Base-by-base conservation (phyloP, 92 coral and sea anemone genomes). In the Phenganax subtilis region DNA sequence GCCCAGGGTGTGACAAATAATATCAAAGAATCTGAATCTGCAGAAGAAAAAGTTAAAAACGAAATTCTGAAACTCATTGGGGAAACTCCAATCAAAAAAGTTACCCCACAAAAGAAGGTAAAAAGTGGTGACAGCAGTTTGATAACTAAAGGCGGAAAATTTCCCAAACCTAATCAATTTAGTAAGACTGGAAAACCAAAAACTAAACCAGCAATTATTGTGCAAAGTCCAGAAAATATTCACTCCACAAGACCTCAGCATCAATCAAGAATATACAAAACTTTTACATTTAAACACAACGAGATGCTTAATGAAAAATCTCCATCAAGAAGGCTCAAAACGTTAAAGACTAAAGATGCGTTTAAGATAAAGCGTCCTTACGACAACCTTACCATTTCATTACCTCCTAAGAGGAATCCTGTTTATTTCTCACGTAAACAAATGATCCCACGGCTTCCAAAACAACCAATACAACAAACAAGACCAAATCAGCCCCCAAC, bases 41-140 rank as follows among this genome's bases (percentile, higher is more conserved):
- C 51, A 51, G 83, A 79, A 37, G 83, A 79, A 69, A 79, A 79
- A 17, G 83, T 79, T 7, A 79, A 64, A 65, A 79, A 79, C 51
- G 83, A 79, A 64, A 79, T 79, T 63, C 55, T 79, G 63, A 64
- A 79, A 64, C 75, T 79, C 25, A 63, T 79, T 52, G 83, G 83
- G 9, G 71, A 79, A 56, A 30, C 67, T 0, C 74, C 83, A 6
- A 11, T 55, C 7, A 68, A 68, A 44, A 68, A 51, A 30, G 2
- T 12, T 6, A 14, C 25, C 0, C 70, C 54, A 25, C 64, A 53
- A 20, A 25, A 47, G 67, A 76, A 57, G 56, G 16, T 37, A 0
- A 16, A 31, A 8, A 51, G 57, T 30, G 25, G 55, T 75, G 25
- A 58, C 64, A 28, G 12, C 29, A 53, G 27, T 44, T 68, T 68